Percentiles rank a stretch among this genome's conserved stretches.
Evolutionary conservation across 2,888 invertebrate species (phyloP).

Genomic region (Clusia tigrina): DNA sequence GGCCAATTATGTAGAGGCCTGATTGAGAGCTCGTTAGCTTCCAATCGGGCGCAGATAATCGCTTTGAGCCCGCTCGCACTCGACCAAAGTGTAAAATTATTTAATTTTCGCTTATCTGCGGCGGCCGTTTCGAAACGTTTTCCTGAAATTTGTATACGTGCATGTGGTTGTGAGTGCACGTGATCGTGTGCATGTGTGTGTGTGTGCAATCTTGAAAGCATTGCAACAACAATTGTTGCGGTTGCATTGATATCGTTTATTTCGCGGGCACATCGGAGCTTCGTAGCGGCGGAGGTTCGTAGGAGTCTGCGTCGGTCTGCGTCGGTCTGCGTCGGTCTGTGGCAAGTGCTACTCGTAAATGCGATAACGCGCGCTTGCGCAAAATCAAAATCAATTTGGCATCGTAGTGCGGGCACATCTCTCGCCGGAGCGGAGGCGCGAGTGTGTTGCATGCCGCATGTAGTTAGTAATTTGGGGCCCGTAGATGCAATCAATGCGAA

Average conservation of each 20-base stretch:
- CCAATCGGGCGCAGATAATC: conserved; percentile 56
- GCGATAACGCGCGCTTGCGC: not conserved
- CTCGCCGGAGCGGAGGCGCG: not conserved
- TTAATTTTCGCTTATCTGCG: conserved; percentile 48
- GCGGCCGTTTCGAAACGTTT: no score
- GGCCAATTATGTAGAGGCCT: conserved; percentile 42
- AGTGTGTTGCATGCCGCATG: not conserved
- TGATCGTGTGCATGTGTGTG: not conserved
- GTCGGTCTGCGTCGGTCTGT: not conserved
- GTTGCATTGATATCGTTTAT: not conserved
- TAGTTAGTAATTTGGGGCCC: conserved; percentile 55
- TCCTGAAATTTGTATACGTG: no score
- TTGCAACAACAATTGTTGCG: not conserved
- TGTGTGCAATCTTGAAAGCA: no score
- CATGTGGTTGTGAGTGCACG: not conserved
- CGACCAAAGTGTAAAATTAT: conserved; percentile 55
- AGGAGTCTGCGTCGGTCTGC: no score
- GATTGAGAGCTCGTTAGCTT: conserved; percentile 45
- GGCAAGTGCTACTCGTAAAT: not conserved
- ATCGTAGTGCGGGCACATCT: not conserved
- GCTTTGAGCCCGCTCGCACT: conserved; percentile 31
- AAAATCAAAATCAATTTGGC: conserved; percentile 4
- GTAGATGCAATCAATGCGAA: conserved; percentile 52
- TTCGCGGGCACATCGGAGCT: no score
- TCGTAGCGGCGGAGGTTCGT: no score